Base-by-base conservation (phyloP, 2,888 invertebrate species). In the Zygaena filipendulae region DNA sequence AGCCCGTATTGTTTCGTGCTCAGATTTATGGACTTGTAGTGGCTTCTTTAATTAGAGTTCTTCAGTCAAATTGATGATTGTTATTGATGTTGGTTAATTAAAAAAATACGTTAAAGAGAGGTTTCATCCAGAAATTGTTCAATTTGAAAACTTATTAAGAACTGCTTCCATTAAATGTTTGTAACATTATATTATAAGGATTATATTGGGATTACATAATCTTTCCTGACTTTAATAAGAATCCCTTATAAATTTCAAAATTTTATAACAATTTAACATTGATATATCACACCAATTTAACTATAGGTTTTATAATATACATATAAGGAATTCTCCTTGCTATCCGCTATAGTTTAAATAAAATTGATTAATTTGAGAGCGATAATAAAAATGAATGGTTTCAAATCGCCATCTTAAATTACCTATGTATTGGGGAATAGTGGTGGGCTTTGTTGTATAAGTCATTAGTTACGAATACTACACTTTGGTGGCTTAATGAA, bases 21-120 rank as follows among this genome's bases (percentile, higher is more conserved):
- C 72, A 72, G 74, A 79, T 79, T 79, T 77, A 79, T 77, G 70
- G 74, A 69, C 74, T 79, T 75, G 71, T 74, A 72, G 75, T 68
- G 71, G 72, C 72, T 74, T 74, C 74, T 75, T 75, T 72, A 75
- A 79, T 77, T 75, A 77, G 61, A 74, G 64, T 70, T 70, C 68
- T 72, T 71, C 60, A 69, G 60, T 67, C 66, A 72, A 74, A 71
- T 75, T 74, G 67, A 74, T 71, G 69, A 70, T 70, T 71, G 71
- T 71, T 67, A 64, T 66, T 71, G 70, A 72, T 70, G 69, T 62
- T 54, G 56, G 57, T 63, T 60, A 60, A 70, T 67, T 67, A 60
- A 48, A 57, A 60, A 61, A n/a, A n/a, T n/a, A n/a, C n/a, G n/a
- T n/a, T n/a, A n/a, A n/a, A n/a, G n/a, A n/a, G n/a, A n/a, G n/a